Evolutionary conservation across 2,113 vertebrate species (phyloP), one percentile per base, ranked within the genome.

Genomic region (Psittacula cyanocephala): DNA sequence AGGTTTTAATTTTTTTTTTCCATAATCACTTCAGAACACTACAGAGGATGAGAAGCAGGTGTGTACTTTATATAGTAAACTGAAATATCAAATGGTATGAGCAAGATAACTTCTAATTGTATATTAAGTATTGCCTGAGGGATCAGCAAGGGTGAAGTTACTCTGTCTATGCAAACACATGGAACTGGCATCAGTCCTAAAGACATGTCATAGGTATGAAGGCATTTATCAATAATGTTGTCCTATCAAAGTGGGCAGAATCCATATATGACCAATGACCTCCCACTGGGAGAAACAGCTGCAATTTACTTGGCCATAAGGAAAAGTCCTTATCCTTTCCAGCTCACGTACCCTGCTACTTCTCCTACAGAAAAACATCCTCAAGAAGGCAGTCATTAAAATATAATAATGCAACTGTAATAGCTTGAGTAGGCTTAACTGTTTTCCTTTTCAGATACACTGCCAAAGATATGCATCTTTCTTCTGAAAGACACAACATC

Each of bases 71-170:
- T 59, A 44, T 79, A 87, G 57, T 57, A 93, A 94, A 92, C 9
- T 67, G 71, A 95, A 92, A 76, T 84, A 96, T 67, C 70, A 92
- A 53, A 59, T 70, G 78, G 33, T 57, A 93, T 80, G 71, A 89
- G 43, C 41, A 97, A 91, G 44, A 63, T 44, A 81, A 70, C 80
- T 85, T 93, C 68, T 96, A 93, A 94, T 50, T 91, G 37, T 72
- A 37, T 91, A 88, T 80, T 89, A 95, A 93, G 14, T 75, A 91
- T 79, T 22, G 11, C 86, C 69, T 89, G 78, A 94, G 76, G 69
- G 64, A 94, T 91, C 76, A 91, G 89, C 81, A 94, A 96, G 70
- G 84, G 17, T 60, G 55, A 96, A 95, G 33, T 81, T 91, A 68
- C 77, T 97, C 74, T 86, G 60, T 46, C 91, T 81, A 85, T 95